Base-by-base conservation (phyloP, 2,888 invertebrate genomes). In the Mimumesa dahlbomi region DNA sequence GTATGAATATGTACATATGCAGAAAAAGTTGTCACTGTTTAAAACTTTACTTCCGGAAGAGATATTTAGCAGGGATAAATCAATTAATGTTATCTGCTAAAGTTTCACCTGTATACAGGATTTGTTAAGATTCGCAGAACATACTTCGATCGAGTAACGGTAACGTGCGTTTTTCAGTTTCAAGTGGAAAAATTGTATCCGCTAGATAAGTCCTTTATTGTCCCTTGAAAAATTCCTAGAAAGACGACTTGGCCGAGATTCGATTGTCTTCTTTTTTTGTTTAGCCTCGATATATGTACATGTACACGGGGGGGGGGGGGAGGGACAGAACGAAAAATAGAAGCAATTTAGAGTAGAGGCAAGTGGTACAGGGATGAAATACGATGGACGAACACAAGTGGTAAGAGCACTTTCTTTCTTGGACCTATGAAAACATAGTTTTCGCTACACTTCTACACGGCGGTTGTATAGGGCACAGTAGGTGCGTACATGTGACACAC, bases 351-450 rank as follows among this genome's bases (percentile, higher is more conserved):
- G 62, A 42, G 67, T 42, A 57, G 69, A 59, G 43, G 57, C 11
- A 31, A 59, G 50, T 49, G 49, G 58, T 34, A 50, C 49, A 53
- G 61, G 58, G 52, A 62, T 68, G 75, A 73, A 59, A 75, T 66
- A 73, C 71, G 73, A 73, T 59, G 75, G 50, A 57, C 64, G 69
- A 61, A 48, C 59, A 54, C 64, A 68, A 45, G 70, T 53, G 54
- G 53, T 62, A 62, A 71, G 65, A 73, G 72, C 68, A 74, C 49
- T 75, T 67, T 59, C 73, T 9, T 72, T 73, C 65, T 62, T 21
- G 62, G 58, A 74, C 73, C 77, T 75, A 65, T 72, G 75, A 79
- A 80, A 80, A 79, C 77, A 75, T 70, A 68, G 70, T 73, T 65
- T 58, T 54, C 53, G 48, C 62, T 18, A 31, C 56, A 22, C 29